Conservation (phyloP, 2,797 vertebrate species). For the Cygnus olor region DNA sequence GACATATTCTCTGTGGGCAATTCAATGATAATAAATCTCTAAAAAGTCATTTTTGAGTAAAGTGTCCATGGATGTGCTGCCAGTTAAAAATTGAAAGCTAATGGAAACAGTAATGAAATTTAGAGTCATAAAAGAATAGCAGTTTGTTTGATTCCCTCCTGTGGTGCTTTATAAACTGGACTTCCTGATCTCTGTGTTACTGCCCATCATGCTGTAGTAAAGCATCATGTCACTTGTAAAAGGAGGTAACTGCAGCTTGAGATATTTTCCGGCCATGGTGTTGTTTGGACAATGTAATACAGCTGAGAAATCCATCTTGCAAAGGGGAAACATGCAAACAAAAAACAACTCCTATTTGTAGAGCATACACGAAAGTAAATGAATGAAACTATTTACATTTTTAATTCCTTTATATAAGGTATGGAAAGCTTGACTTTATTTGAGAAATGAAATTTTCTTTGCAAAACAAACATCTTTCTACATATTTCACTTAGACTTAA, state of each 20-base stretch:
- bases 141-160: background rate
- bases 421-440: background rate
- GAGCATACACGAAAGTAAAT: background rate
- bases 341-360: background rate
- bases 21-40: background rate
- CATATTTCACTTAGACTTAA: background rate
- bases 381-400: background rate
- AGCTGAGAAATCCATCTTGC: background rate
- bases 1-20: background rate
- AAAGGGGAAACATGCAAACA: background rate
- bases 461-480: background rate
- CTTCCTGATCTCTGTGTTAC: background rate
- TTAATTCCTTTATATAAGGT: background rate
- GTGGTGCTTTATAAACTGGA: background rate
- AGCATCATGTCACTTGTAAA: background rate
- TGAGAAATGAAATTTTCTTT: background rate
- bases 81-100: background rate
- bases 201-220: background rate
- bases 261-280: background rate
- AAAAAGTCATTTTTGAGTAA: background rate
- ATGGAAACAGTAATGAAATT: background rate
- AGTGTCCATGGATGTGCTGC: background rate
- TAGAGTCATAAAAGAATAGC: background rate
- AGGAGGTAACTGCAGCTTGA: rapidly evolving
- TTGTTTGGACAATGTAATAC: background rate